Evolutionary conservation across 2,113 vertebrate species (phyloP).

Genomic region (Serilophus lunatus): DNA sequence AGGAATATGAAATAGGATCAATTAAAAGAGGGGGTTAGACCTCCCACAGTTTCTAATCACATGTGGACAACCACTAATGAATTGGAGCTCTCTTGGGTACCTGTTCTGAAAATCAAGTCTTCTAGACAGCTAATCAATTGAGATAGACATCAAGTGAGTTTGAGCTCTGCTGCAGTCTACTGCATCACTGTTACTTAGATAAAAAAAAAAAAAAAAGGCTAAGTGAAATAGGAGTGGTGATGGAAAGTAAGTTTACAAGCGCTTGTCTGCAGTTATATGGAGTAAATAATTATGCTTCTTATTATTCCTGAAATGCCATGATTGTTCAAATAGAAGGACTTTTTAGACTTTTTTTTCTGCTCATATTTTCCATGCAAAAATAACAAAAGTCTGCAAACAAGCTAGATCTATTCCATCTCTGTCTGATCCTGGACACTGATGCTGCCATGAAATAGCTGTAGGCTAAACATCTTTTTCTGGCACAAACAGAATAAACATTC

Average conservation of each 20-base stretch:
- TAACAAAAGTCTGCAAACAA: background rate
- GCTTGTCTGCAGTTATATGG: background rate
- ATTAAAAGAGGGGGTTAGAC: conserved; percentile 42
- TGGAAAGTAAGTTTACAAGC: background rate
- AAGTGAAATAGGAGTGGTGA: background rate
- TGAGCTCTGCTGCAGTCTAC: background rate
- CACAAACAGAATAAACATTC: background rate
- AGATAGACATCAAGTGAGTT: conserved; percentile 45
- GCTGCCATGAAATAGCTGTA: background rate
- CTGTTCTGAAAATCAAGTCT: conserved; percentile 50
- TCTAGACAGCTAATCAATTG: conserved; percentile 64
- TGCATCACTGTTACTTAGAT: background rate
- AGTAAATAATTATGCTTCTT: background rate
- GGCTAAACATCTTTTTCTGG: conserved; percentile 1
- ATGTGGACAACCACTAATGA: conserved; percentile 61
- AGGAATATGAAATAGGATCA: conserved; percentile 59
- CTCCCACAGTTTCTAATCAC: conserved; percentile 50
- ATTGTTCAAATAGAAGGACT: background rate
- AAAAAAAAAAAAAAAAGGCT: background rate
- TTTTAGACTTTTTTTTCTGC: background rate
- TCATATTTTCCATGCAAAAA: background rate
- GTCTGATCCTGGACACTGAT: background rate
- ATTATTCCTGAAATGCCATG: background rate
- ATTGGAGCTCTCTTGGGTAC: conserved; percentile 37
- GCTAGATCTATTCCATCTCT: background rate